These are phyloP conservation scores for Potorous gilbertii DNA, from an alignment of 2,797 vertebrate species.

Conservation along the genomic window DNA sequence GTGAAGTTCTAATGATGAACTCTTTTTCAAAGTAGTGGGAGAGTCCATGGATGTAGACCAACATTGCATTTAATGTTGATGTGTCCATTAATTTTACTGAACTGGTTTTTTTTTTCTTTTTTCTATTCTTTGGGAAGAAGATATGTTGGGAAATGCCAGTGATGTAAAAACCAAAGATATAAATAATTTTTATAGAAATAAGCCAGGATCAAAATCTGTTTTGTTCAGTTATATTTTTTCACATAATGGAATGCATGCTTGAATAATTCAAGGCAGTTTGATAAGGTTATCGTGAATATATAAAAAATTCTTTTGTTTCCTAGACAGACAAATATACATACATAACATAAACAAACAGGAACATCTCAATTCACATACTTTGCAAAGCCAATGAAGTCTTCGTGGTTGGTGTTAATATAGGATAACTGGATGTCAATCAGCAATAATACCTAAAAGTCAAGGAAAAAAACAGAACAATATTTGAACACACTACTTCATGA, in stretches of 20 bases:
- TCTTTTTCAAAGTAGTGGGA: background rate
- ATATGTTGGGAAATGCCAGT: background rate
- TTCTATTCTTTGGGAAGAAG: background rate
- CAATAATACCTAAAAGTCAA: conserved; percentile 88
- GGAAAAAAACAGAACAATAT: conserved; percentile 51
- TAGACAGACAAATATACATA: background rate
- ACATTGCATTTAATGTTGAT: background rate
- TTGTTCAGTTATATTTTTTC: background rate
- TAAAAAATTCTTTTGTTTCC: background rate
- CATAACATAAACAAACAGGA: background rate
- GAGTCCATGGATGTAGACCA: background rate
- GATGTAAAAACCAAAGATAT: background rate
- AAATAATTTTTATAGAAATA: background rate
- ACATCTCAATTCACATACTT: conserved; percentile 86
- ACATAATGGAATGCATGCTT: background rate
- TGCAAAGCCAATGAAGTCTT: conserved; percentile 95
- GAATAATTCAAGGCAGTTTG: background rate
- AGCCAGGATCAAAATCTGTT: background rate
- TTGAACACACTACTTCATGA: conserved; percentile 23
- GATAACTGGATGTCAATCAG: conserved; percentile 95
- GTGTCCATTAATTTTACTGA: background rate
- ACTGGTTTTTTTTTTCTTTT: background rate
- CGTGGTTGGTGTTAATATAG: conserved; percentile 97
- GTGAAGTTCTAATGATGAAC: background rate
- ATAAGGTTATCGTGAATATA: background rate